Evolutionary conservation across 1,140 invertebrate species (phyloP).

Genomic region (Drosophila orosa): DNA sequence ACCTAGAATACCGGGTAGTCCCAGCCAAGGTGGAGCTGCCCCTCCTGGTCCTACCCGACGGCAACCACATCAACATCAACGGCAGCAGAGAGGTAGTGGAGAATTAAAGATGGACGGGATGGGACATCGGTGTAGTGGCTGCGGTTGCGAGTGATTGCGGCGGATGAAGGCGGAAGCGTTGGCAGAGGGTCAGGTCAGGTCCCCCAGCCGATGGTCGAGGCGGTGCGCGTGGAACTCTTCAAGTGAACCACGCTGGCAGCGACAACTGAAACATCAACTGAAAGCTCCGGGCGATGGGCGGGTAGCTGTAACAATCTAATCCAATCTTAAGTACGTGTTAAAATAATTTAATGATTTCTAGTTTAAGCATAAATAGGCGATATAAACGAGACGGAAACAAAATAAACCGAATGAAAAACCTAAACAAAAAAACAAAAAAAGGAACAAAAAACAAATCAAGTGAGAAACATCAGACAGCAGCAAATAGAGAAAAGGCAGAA

Average conservation of each 20-base stretch:
- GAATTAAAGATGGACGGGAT: slow-evolving; percentile 11
- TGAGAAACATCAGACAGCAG: slow-evolving; percentile 22
- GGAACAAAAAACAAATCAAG: slow-evolving; percentile 36
- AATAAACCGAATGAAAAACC: slow-evolving; percentile 49
- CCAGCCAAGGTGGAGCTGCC: slow-evolving; percentile 30
- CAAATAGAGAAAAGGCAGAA: slow-evolving; percentile 25
- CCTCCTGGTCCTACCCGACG: slow-evolving; percentile 14
- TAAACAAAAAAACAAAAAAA: slow-evolving; percentile 44
- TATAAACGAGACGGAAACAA: slow-evolving; percentile 65
- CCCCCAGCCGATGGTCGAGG: slow-evolving; percentile 47
- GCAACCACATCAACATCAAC: slow-evolving; percentile 19
- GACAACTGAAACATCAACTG: slow-evolving; percentile 50
- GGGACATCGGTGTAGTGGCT: slow-evolving; percentile 32
- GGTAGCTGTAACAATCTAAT: slow-evolving; percentile 83
- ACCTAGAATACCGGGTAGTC: slow-evolving; percentile 48
- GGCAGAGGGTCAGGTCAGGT: slow-evolving; percentile 8
- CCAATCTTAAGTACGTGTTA: slow-evolving; percentile 81
- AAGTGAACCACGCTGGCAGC: slow-evolving; percentile 64
- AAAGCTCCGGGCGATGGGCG: slow-evolving; percentile 73
- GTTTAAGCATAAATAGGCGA: slow-evolving; percentile 73
- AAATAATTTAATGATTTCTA: slow-evolving; percentile 82
- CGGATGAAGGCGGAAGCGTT: slow-evolving; percentile 3
- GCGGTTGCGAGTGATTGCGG: slow-evolving; percentile 27
- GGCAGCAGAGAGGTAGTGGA: slow-evolving; percentile 22
- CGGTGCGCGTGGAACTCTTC: slow-evolving; percentile 65